These are phyloP conservation scores for Polydrusus cervinus DNA, from an alignment of 2,888 invertebrate species.

Conservation along the genomic window DNA sequence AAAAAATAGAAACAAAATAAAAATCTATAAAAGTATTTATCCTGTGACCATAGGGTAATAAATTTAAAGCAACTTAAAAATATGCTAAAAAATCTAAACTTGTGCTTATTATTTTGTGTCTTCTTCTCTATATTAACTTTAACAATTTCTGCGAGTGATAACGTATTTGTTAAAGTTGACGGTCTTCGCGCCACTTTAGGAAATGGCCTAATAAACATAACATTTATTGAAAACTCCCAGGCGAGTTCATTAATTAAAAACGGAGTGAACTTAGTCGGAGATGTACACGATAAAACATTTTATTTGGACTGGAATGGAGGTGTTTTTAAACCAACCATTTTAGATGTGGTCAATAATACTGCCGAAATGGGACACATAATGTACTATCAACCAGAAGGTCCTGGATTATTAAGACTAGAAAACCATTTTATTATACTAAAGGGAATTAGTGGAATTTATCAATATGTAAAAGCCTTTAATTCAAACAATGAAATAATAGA, in stretches of 20 bases:
- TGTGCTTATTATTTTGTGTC: neutral
- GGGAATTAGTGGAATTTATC: constrained; percentile 31
- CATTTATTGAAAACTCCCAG: constrained; percentile 22
- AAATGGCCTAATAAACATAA: constrained; percentile 31
- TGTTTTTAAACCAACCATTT: constrained; percentile 24
- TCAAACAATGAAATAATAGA: neutral
- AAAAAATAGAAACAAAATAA: neutral
- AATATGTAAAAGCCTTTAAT: constrained; percentile 23
- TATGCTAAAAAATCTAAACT: neutral
- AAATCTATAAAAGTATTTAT: neutral
- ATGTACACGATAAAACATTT: constrained; percentile 24
- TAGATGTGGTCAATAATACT: constrained; percentile 12
- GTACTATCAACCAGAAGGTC: constrained; percentile 27
- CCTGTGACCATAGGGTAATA: neutral
- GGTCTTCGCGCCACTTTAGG: constrained; percentile 12
- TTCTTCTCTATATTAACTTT: no score
- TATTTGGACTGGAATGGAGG: constrained; percentile 41
- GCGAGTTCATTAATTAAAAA: constrained; percentile 30
- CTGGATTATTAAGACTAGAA: constrained; percentile 23
- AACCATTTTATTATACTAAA: constrained; percentile 22
- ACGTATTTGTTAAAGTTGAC: constrained; percentile 5
- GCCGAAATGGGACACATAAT: constrained; percentile 26
- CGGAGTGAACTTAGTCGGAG: constrained; percentile 26
- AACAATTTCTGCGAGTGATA: neutral
- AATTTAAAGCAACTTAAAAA: neutral